Evolutionary conservation across 1,140 invertebrate genomes (phyloP), one percentile per base, ranked within the genome.

Genomic region (Centruroides sculpturatus): DNA sequence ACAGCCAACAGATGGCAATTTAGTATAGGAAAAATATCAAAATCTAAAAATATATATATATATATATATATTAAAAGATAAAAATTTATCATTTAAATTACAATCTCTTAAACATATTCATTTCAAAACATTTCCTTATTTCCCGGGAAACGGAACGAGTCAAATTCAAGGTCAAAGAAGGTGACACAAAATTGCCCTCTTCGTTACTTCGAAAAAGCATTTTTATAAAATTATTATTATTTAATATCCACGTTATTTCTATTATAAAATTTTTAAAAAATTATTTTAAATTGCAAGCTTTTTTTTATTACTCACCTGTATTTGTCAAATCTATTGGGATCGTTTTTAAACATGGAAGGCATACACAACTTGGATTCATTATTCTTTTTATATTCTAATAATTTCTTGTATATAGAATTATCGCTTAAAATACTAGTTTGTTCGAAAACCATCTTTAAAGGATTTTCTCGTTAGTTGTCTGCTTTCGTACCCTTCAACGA

Each of bases 251-350:
- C 50, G 10, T 61, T 13, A 47, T 35, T 47, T 12, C 7, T 46
- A 8, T 35, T 49, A n/a, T 36, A 57, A 12, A 41, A 9, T 13
- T 23, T 23, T 1, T 3, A 34, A 41, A 11, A 49, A n/a, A 35
- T n/a, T 23, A 57, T 35, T 11, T 50, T 23, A 23, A 23, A 23
- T 23, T 23, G 23, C 23, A 59, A 50, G 47, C 7, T 23, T 51
- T 59, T 12, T 46, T 36, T 60, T 47, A 35, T 60, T 55, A 62
- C 65, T 70, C 76, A 91, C 89, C 85, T 90, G 74, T 82, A 87
- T 71, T 88, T 88, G 36, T 84, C 75, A 70, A 92, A 92, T 46
- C 90, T 78, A 47, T 83, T 74, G 0, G 82, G 71, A 76, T 93
- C 86, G 66, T 83, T 73, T 63, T 82, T 75, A 67, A 94, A 92